A percentile compares a stretch with the other conserved stretches of the same genome.
These are phyloP conservation scores for Muraenolepis orangiensis DNA, from an alignment of 2,797 vertebrate genomes.

Conservation along the genomic window DNA sequence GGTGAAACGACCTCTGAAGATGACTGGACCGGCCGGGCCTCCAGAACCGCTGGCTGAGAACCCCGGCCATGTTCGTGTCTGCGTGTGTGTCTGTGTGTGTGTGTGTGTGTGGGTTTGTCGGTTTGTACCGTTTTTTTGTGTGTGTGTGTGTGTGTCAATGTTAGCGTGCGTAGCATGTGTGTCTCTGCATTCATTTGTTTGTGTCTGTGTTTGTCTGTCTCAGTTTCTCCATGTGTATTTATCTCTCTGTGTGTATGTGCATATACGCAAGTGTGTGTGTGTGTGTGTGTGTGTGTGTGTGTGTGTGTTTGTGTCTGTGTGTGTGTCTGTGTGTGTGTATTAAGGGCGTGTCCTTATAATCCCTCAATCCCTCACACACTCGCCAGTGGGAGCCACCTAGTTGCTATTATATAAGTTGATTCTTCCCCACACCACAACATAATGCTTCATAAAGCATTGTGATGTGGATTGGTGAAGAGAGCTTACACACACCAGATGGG, in stretches of 20 bases:
- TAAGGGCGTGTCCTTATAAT: neutral
- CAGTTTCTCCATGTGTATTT: neutral
- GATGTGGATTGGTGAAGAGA: neutral
- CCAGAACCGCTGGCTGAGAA: conserved; percentile 41
- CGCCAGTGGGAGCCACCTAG: neutral
- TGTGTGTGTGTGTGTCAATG: conserved; percentile 4
- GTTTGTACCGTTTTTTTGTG: no score
- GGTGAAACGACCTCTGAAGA: conserved; percentile 47
- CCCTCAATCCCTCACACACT: neutral
- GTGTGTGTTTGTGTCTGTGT: neutral
- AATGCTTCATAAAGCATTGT: neutral
- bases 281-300: no score
- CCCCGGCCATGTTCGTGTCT: conserved; percentile 8
- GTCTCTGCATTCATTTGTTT: neutral
- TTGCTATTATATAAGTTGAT: neutral
- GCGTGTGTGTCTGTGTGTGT: conserved; percentile 26
- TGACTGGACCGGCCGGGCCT: conserved; percentile 18
- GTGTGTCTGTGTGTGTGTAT: neutral
- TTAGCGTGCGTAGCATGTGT: neutral
- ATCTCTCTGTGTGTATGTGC: neutral
- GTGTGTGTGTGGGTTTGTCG: conserved; percentile 11
- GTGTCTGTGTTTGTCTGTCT: neutral
- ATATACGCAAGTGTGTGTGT: no score
- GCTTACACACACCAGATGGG: neutral
- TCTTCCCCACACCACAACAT: neutral